A percentile compares a stretch with the other conserved stretches of the same genome.
Evolutionary conservation across 2,797 vertebrate genomes (phyloP).

Genomic region (Spinibarbus caldwelli): DNA sequence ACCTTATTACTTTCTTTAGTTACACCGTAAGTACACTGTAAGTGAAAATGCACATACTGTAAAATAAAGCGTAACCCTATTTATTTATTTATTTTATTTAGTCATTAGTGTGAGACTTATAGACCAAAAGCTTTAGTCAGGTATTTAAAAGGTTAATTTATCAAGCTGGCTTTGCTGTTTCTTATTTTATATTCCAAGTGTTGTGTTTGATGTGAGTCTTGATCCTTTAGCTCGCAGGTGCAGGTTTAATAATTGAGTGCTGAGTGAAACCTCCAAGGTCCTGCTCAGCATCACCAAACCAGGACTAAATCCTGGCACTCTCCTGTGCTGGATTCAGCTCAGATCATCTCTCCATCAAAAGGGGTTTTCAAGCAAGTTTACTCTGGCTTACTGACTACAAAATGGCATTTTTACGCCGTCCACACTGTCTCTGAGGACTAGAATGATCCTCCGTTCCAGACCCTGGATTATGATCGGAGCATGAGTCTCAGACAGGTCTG

Average conservation of each 20-base stretch:
- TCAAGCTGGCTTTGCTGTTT: neutral
- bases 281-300: constrained; percentile 50
- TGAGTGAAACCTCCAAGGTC: constrained; percentile 46
- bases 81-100: neutral
- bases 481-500: constrained; percentile 49
- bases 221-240: constrained; percentile 39
- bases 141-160: neutral
- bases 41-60: no score
- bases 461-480: constrained; percentile 43
- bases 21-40: no score
- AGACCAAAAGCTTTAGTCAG: neutral
- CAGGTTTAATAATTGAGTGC: constrained; percentile 53
- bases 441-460: constrained; percentile 32
- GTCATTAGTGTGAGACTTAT: neutral
- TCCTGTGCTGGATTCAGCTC: constrained; percentile 34
- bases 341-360: constrained; percentile 14
- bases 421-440: neutral
- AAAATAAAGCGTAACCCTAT: no score
- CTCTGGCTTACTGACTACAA: constrained; percentile 12
- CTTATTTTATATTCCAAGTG: neutral
- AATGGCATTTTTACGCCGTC: neutral
- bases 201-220: neutral
- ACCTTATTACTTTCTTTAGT: no score
- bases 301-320: constrained; percentile 44
- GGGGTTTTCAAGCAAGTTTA: neutral